Conservation (phyloP, 2,113 vertebrate species). For the Microtus montanus region DNA sequence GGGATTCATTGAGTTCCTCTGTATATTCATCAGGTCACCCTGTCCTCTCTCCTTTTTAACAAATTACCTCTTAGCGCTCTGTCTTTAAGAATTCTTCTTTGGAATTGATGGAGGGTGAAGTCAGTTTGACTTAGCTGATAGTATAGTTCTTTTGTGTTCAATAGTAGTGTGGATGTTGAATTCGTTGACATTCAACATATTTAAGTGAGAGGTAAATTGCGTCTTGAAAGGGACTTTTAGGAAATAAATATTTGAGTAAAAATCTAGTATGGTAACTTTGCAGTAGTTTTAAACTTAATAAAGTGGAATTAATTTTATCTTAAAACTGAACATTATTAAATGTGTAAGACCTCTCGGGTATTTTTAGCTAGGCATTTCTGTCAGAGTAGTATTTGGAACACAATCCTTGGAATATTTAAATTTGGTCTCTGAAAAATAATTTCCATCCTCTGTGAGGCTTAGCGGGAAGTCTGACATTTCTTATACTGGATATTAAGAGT, state of each 20-base stretch:
- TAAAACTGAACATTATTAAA: conserved; percentile 53
- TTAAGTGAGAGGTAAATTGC: conserved; percentile 60
- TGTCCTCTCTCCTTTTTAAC: conserved; percentile 50
- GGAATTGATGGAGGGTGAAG: conserved; percentile 31
- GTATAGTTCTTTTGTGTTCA: conserved; percentile 52
- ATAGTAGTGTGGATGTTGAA: conserved; percentile 33
- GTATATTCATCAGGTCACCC: background rate
- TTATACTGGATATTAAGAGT: conserved; percentile 71
- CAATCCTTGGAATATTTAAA: conserved; percentile 58
- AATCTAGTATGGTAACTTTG: conserved; percentile 56
- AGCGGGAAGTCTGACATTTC: conserved; percentile 82
- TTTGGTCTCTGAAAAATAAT: conserved; percentile 76
- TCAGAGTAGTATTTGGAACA: conserved; percentile 52
- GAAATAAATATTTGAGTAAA: conserved; percentile 64
- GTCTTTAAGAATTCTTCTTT: conserved; percentile 54
- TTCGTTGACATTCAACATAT: conserved; percentile 44
- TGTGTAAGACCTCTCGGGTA: conserved; percentile 39
- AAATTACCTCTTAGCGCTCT: conserved; percentile 29
- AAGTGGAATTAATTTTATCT: conserved; percentile 68
- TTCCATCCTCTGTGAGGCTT: conserved; percentile 78
- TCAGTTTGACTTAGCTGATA: conserved; percentile 44
- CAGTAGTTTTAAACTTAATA: conserved; percentile 65
- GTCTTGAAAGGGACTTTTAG: conserved; percentile 59
- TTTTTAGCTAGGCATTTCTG: conserved; percentile 52
- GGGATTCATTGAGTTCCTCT: conserved; percentile 37